phyloP scores from a whole-genome alignment of 2,113 vertebrate genomes.

The Phalacrocorax pelagicus region DNA sequence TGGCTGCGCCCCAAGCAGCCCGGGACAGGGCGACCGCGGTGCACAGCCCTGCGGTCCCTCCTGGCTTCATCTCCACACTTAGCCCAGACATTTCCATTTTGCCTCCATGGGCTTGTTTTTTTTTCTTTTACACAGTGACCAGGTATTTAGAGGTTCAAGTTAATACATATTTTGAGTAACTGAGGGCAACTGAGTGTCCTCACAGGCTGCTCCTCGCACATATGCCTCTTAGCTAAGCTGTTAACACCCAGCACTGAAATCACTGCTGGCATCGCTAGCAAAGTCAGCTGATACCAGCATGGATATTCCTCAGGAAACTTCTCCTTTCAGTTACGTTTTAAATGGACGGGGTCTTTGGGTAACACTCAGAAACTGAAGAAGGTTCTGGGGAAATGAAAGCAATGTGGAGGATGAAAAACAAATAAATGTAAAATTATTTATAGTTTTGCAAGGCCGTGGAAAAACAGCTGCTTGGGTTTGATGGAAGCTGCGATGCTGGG shows the following conservation, averaged over 20 bases:
- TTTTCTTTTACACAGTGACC: conserved; percentile 37
- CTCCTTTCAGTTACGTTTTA: not conserved
- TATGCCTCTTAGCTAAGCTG: not conserved
- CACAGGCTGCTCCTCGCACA: not conserved
- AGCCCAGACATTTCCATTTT: not conserved
- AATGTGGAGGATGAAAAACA: not conserved
- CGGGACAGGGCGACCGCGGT: accelerated
- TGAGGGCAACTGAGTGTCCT: not conserved
- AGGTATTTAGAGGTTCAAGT: not conserved
- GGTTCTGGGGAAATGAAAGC: not conserved
- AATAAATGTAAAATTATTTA: not conserved
- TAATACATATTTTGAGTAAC: conserved; percentile 37
- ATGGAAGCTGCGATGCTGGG: accelerated
- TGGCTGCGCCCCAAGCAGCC: not conserved
- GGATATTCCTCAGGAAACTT: not conserved
- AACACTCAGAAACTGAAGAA: not conserved
- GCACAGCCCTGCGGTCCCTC: not conserved
- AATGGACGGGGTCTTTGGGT: not conserved
- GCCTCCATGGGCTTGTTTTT: not conserved
- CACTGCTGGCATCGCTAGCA: not conserved
- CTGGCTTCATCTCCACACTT: not conserved
- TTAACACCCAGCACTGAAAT: not conserved
- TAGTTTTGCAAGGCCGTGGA: accelerated
- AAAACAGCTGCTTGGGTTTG: not conserved
- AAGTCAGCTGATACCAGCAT: not conserved